phyloP scores from a whole-genome alignment of 2,888 invertebrate genomes.

The Rotaria magnacalcarata region DNA sequence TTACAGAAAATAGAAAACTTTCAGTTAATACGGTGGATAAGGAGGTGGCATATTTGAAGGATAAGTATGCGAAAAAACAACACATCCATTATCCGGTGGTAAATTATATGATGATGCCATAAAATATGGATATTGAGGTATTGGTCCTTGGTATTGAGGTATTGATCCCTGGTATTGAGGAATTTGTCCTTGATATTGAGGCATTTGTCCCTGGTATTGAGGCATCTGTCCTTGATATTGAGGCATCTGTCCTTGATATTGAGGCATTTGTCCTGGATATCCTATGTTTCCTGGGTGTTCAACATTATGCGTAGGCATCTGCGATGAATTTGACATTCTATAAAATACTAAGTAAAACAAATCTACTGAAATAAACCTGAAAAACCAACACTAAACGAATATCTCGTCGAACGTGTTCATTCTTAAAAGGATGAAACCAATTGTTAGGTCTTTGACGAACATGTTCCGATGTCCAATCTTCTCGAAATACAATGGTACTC shows the following conservation, averaged over 20 bases:
- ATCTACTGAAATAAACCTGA: background rate
- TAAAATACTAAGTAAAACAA: too few species aligned
- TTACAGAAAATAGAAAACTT: background rate
- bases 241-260: background rate
- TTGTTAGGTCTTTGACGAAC: background rate
- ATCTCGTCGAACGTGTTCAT: background rate
- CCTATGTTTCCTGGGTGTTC: background rate
- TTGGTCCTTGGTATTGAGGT: background rate
- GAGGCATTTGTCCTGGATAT: background rate
- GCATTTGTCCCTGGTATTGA: background rate
- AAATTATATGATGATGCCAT: background rate
- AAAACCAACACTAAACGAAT: background rate
- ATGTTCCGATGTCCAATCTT: conserved; percentile 17
- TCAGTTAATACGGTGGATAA: background rate
- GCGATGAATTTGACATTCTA: background rate
- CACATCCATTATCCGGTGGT: background rate
- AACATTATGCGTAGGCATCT: background rate
- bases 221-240: background rate
- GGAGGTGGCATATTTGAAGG: background rate
- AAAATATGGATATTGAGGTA: conserved; percentile 12
- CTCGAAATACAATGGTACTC: background rate
- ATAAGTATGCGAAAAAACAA: background rate
- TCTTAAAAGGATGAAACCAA: conserved; percentile 16
- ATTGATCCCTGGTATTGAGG: too few species aligned
- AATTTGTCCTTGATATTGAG: too few species aligned